Evolutionary conservation across 2,888 invertebrate genomes (phyloP).

Genomic region (Nasonia oneida): DNA sequence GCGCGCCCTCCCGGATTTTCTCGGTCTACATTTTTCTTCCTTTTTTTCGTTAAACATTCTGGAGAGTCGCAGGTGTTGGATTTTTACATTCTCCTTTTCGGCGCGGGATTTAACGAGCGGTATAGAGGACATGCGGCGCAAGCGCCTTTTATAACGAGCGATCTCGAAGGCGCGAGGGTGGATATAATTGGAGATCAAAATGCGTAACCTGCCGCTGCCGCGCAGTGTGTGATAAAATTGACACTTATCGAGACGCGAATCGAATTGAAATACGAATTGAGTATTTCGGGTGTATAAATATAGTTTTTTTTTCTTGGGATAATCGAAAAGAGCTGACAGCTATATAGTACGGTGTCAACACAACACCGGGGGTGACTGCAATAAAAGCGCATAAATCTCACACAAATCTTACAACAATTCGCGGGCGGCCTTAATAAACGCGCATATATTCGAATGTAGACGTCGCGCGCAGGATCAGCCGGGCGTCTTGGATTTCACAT

Average conservation of each 20-base stretch:
- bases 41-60: background rate
- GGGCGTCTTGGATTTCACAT: slow-evolving; percentile 71
- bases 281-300: too few species aligned
- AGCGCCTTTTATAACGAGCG: slow-evolving; percentile 40
- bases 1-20: background rate
- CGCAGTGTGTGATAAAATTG: slow-evolving; percentile 12
- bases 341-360: too few species aligned
- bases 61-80: slow-evolving; percentile 43
- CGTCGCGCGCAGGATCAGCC: slow-evolving; percentile 61
- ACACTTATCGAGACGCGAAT: slow-evolving; percentile 22
- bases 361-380: too few species aligned
- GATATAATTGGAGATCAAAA: slow-evolving; percentile 60
- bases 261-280: too few species aligned
- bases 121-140: background rate
- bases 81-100: slow-evolving; percentile 14
- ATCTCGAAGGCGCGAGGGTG: slow-evolving; percentile 44
- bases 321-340: too few species aligned
- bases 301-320: too few species aligned
- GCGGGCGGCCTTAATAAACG: too few species aligned
- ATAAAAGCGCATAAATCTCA: too few species aligned
- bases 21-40: background rate
- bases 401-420: too few species aligned
- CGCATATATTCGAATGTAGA: slow-evolving; percentile 56
- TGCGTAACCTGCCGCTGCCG: slow-evolving; percentile 40
- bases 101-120: slow-evolving; percentile 45